Percentiles rank a stretch among this genome's conserved stretches.
These are phyloP conservation scores for Tetheella fluctuosa DNA, from an alignment of 2,888 invertebrate species.

Conservation along the genomic window DNA sequence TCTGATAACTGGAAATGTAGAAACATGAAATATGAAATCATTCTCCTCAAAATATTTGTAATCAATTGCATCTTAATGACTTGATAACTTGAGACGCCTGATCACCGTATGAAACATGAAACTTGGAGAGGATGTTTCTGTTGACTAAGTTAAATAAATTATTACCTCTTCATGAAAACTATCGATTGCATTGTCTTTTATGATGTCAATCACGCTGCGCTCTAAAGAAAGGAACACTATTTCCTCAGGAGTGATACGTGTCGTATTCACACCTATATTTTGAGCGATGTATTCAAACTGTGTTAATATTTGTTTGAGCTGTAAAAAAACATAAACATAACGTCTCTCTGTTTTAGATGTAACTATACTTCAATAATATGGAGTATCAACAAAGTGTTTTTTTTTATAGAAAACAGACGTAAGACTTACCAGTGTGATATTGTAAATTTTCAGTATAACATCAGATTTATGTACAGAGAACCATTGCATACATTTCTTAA, in stretches of 20 bases:
- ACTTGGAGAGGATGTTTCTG: too few relatives aligned
- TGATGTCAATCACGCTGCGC: slow-evolving; percentile 53
- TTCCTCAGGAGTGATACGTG: slow-evolving; percentile 59
- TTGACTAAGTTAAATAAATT: not conserved
- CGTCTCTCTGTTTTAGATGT: not conserved
- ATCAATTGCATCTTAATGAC: too few relatives aligned
- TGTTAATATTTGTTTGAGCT: slow-evolving; percentile 71
- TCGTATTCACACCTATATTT: slow-evolving; percentile 40
- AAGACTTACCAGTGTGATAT: slow-evolving; percentile 59
- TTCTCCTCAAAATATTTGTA: too few relatives aligned
- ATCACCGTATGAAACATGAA: too few relatives aligned
- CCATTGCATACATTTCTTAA: slow-evolving; percentile 66
- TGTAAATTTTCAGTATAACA: slow-evolving; percentile 54
- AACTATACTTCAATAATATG: not conserved
- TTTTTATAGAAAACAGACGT: not conserved
- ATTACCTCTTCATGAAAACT: slow-evolving; percentile 65
- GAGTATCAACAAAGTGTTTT: not conserved
- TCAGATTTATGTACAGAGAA: slow-evolving; percentile 59
- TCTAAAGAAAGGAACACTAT: slow-evolving; percentile 63
- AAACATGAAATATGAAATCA: not conserved
- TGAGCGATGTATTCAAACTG: slow-evolving; percentile 68
- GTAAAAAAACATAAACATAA: slow-evolving; percentile 23
- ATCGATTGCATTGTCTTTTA: slow-evolving; percentile 62
- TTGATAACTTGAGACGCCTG: too few relatives aligned
- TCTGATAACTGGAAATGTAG: slow-evolving; percentile 44